phyloP scores from a whole-genome alignment of 2,113 vertebrate genomes.

The Clarias batrachus region DNA sequence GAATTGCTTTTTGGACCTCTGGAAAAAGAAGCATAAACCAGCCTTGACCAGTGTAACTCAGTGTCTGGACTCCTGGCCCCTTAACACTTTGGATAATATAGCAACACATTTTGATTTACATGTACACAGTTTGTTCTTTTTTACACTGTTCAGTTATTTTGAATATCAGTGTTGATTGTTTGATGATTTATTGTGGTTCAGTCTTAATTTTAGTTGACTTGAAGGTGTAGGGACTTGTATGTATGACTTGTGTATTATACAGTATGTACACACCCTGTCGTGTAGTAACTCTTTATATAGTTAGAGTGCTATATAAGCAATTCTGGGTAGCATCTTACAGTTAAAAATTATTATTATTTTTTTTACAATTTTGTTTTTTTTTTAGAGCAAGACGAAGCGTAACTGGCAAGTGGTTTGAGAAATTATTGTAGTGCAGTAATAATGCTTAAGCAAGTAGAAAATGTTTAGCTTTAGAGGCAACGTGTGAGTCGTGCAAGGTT shows the following conservation, averaged over 20 bases:
- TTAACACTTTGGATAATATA: constrained; percentile 26
- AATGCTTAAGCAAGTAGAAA: constrained; percentile 27
- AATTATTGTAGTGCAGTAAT: constrained; percentile 18
- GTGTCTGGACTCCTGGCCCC: not conserved
- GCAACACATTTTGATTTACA: constrained; percentile 1
- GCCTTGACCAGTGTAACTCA: constrained; percentile 2
- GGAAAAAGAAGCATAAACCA: constrained; percentile 24
- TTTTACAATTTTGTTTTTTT: no score
- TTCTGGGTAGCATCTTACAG: constrained; percentile 25
- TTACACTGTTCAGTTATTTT: constrained; percentile 38
- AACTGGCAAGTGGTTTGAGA: constrained; percentile 9
- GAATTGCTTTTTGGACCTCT: not conserved
- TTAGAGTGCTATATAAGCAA: constrained; percentile 1
- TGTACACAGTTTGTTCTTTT: constrained; percentile 13
- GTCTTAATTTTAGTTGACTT: constrained; percentile 49
- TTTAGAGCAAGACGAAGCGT: constrained; percentile 3
- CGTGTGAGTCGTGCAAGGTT: constrained; percentile 33
- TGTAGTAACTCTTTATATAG: constrained; percentile 16
- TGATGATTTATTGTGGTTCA: constrained; percentile 35
- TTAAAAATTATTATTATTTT: constrained; percentile 1
- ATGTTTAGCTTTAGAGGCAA: constrained; percentile 37
- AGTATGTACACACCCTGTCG: constrained; percentile 36
- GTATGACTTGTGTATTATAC: constrained; percentile 22
- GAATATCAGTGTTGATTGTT: constrained; percentile 50
- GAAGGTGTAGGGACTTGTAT: constrained; percentile 50